phyloP scores from a whole-genome alignment of 2,113 vertebrate species.

The Sturnira hondurensis region DNA sequence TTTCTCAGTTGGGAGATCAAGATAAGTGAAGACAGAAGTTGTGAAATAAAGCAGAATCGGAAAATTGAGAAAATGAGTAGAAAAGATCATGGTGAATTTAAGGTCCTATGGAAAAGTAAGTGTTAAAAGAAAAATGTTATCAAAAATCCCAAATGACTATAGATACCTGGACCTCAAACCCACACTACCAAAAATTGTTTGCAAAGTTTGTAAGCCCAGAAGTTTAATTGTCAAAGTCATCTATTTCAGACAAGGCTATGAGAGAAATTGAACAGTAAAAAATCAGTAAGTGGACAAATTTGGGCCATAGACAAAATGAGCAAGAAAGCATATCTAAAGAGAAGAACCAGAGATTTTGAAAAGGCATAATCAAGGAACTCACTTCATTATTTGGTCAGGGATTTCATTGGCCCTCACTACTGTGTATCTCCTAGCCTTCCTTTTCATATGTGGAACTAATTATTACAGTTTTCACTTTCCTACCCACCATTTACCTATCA shows the following conservation, averaged over 20 bases:
- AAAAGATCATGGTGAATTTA: not conserved
- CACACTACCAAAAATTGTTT: not conserved
- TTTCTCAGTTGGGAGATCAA: not conserved
- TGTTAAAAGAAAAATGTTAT: not conserved
- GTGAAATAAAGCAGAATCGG: not conserved
- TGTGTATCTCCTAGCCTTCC: not conserved
- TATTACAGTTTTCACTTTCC: not conserved
- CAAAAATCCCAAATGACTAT: not conserved
- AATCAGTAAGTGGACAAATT: not conserved
- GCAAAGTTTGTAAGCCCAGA: not conserved
- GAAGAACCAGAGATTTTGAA: not conserved
- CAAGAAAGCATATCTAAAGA: not conserved
- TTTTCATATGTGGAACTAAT: not conserved
- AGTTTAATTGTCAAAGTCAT: not conserved
- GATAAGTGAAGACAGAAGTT: not conserved
- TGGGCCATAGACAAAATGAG: not conserved
- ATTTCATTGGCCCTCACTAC: not conserved
- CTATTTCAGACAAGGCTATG: not conserved
- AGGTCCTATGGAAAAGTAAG: not conserved
- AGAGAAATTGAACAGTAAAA: not conserved
- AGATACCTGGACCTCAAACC: not conserved
- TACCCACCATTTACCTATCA: not conserved
- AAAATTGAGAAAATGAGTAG: not conserved
- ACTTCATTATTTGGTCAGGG: not conserved
- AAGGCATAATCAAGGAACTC: not conserved